Evolutionary conservation across 2,888 invertebrate species (phyloP), one percentile per base, ranked within the genome.

Genomic region (Drosophila colorata): DNA sequence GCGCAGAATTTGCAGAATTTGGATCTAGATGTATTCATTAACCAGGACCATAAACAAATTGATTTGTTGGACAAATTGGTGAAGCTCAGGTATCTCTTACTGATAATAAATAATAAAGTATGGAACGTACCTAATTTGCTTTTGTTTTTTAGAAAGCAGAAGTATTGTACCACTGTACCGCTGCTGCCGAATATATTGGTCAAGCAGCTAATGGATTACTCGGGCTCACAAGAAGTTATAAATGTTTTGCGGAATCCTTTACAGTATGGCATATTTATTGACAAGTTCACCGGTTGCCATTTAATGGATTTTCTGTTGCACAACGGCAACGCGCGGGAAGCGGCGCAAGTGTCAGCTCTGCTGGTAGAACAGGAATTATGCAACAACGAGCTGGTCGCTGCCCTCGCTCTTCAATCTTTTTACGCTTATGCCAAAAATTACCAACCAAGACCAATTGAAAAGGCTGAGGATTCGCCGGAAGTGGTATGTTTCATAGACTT

Each of bases 201-300:
- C 4, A 77, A 86, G 13, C 80, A 83, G 48, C 58, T 90, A 4
- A 25, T 90, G 18, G 80, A 90, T 23, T 69, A 80, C 2, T 63
- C 70, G 37, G 71, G 70, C 59, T 56, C 93, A 95, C 75, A 90
- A 14, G 94, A 95, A 57, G 92, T 98, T 13, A 89, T 97, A 0
- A 93, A 94, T 14, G 93, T 98, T 7, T 93, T 99, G 46, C 94
- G 96, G 87, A 96, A 98, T 90, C 95, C 97, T 57, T 91, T 96
- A 14, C 96, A 96, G 88, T 99, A 96, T 93, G 99, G 99, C 1
- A 92, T 99, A 33, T 98, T 98, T 90, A 94, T 97, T n/a, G 98
- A 99, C 92, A 92, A 95, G 67, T 96, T 95, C 79, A 93, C 95
- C 31, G 95, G 95, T 8, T 97, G 97, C 91, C 93, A 98, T 52